Percentiles rank a stretch among this genome's conserved stretches.
Evolutionary conservation across 92 coral and sea anemone species (phyloP).

Genomic region (Zoanthus sociatus): DNA sequence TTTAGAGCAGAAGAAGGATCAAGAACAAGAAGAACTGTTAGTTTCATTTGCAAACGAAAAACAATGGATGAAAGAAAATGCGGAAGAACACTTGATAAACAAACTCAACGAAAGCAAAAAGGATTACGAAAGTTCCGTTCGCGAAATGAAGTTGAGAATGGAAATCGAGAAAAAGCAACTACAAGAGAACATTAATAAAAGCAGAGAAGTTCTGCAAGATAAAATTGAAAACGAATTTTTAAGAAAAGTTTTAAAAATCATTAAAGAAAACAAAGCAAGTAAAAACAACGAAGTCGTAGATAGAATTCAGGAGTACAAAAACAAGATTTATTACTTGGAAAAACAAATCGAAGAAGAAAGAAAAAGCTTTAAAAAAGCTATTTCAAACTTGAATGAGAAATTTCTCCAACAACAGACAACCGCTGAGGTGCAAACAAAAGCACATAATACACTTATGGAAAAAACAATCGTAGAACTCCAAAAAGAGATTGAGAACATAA

Average conservation of each 20-base stretch:
- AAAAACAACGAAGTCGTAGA: conserved; percentile 61
- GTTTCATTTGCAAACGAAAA: conserved; percentile 49
- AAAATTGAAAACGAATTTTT: conserved; percentile 72
- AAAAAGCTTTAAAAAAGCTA: conserved; percentile 34
- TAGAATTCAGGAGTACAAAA: conserved; percentile 64
- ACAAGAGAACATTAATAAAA: conserved; percentile 61
- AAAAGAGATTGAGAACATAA: conserved; percentile 84
- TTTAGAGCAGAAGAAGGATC: conserved; percentile 42
- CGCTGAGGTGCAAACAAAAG: conserved; percentile 55
- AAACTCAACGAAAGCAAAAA: conserved; percentile 56
- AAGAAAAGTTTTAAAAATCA: conserved; percentile 36
- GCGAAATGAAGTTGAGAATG: conserved; percentile 58
- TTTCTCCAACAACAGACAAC: conserved; percentile 57
- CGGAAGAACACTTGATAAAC: conserved; percentile 52
- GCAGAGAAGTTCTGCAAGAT: conserved; percentile 71
- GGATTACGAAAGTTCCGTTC: conserved; percentile 67
- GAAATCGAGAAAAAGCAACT: conserved; percentile 69
- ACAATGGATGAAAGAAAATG: conserved; percentile 43
- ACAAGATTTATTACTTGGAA: conserved; percentile 49
- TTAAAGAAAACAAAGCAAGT: conserved; percentile 51
- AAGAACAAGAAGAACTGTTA: conserved; percentile 48
- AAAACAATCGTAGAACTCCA: conserved; percentile 83
- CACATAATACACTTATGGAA: conserved; percentile 78
- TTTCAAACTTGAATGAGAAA: conserved; percentile 58
- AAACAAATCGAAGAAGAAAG: conserved; percentile 47